A percentile compares a stretch with the other conserved stretches of the same genome.
These are phyloP conservation scores for Lutjanus argentimaculatus DNA, from an alignment of 2,797 vertebrate species.

Conservation along the genomic window DNA sequence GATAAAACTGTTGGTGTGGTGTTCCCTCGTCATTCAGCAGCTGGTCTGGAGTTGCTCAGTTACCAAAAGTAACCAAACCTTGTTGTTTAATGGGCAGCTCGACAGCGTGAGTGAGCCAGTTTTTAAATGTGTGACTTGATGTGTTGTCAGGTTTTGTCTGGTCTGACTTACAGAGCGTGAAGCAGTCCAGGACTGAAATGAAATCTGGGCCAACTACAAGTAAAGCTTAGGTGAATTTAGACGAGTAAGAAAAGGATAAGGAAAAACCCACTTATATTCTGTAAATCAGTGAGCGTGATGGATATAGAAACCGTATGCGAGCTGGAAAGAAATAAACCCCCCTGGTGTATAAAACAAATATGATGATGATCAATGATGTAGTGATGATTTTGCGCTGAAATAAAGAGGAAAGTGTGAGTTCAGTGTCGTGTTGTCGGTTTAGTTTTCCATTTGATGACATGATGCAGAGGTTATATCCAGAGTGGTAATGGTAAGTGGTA, in stretches of 20 bases:
- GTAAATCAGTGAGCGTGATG: background rate
- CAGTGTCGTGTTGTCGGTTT: background rate
- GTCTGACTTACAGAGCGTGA: background rate
- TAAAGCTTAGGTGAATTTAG: background rate
- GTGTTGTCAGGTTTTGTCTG: constrained; percentile 12
- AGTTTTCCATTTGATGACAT: background rate
- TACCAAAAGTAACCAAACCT: constrained; percentile 15
- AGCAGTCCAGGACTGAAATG: background rate
- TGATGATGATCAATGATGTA: background rate
- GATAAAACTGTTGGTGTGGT: background rate
- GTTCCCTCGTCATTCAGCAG: background rate
- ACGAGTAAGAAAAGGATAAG: background rate
- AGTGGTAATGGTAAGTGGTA: background rate
- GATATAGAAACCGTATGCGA: background rate
- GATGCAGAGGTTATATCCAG: background rate
- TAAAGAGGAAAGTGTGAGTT: background rate
- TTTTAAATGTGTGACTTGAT: constrained; percentile 24
- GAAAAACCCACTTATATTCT: background rate
- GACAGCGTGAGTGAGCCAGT: background rate
- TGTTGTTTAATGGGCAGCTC: constrained; percentile 18
- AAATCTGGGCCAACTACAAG: background rate
- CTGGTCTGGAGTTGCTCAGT: constrained; percentile 14
- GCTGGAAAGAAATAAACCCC: background rate
- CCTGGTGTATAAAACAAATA: background rate
- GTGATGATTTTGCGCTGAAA: background rate